Evolutionary conservation across 2,888 invertebrate species (phyloP), one percentile per base, ranked within the genome.

Genomic region (Watsonalla binaria): DNA sequence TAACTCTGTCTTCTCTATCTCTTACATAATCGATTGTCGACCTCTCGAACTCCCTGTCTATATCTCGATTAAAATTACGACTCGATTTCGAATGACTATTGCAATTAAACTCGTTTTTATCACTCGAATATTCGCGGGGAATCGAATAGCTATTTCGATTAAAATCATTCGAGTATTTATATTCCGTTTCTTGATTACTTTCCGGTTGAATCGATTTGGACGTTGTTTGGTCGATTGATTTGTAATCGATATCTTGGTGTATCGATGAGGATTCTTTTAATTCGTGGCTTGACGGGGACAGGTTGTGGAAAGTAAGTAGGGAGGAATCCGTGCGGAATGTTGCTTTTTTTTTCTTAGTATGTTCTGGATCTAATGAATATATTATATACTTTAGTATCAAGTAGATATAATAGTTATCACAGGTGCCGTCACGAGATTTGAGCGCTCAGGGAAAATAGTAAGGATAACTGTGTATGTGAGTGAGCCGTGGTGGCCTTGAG

Each of bases 241-340:
- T 62, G 5, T 39, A 50, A 52, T 59, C 56, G 24, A 37, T 51
- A 37, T 66, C 52, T 6, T 51, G 34, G 45, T 49, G 14, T n/a
- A 51, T 59, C 47, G 55, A 51, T 60, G 39, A 61, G 4, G 42
- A 52, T 42, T 57, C 55, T 14, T 35, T 45, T 48, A 46, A 15
- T 2, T 60, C 62, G 33, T 56, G 67, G 13, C 53, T 56, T 6
- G 51, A 54, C 0, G 62, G 63, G 45, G 71, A 67, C 2, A 72
- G 61, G 35, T 75, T 68, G 53, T 81, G 82, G 56, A 80, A 70
- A 4, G 76, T 73, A 0, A 82, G 64, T 37, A 83, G 78, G 0
- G 82, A 79, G 11, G 82, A 72, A 33, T 80, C 77, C 0, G 74
- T 64, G 54, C 76, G 82, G 54, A 84, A 84, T 0, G 78, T 76